Evolutionary conservation across 2,797 vertebrate genomes (phyloP), one percentile per base, ranked within the genome.

Genomic region (Streptopelia turtur): DNA sequence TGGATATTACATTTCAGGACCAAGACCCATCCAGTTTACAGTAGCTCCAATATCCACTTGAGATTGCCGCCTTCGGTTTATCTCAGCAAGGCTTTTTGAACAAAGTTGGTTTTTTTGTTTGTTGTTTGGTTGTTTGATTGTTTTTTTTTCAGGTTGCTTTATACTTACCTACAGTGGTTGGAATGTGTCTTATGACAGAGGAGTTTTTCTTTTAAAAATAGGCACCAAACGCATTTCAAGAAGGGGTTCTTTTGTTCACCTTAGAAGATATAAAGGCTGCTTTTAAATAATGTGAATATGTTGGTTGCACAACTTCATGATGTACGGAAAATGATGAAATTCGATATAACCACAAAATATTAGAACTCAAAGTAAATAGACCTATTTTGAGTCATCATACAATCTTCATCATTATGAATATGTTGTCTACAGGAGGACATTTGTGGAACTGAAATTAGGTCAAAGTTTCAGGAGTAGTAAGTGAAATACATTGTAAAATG

Each of bases 331-430:
- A 78, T 59, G 7, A 64, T 5, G 16, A 13, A 77, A 70, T 89
- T 81, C 71, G 59, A 6, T 77, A 30, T 71, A 69, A 90, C 11
- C 7, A 61, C 16, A 55, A 66, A 87, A 47, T 66, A 87, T 6
- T 31, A 72, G 61, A 82, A 82, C 71, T 86, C 71, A 93, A 80
- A 91, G 50, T 24, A 97, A 86, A 83, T 10, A 87, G 57, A 76
- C 10, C 4, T 90, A 30, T 65, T 86, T 70, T 16, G 14, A 28
- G 18, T 90, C 64, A 89, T 43, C 57, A 69, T 41, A 39, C 17
- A 71, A 59, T 87, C 59, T 74, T 92, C 41, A 65, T 89, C 53
- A 45, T 37, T 61, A 66, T 53, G 28, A 90, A 65, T 64, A 74
- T 31, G 18, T 77, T 52, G 45, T 72, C 20, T 45, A 47, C 5